Evolutionary conservation across 2,113 vertebrate genomes (phyloP), one percentile per base, ranked within the genome.

Genomic region (Oostethus manadensis): DNA sequence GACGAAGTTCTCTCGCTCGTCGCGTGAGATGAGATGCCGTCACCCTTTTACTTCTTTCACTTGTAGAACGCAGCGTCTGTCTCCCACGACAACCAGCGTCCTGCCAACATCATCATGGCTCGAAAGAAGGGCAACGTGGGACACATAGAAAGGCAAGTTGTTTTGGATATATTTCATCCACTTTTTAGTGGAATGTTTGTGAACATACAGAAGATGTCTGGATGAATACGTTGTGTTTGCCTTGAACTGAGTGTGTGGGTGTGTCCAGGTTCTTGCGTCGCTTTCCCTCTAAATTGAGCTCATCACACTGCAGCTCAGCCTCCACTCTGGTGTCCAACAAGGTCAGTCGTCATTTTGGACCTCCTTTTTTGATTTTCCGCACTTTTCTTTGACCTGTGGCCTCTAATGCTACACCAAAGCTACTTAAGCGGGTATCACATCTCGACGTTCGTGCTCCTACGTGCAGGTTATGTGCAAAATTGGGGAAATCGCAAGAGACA

Each of bases 111-210:
- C 14, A 40, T 69, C n/a, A 56, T 73, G 58, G 77, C 48, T 13
- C 92, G 87, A 75, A 93, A 67, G 71, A 93, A 77, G 29, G 69
- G 50, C 10, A 43, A n/a, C 15, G 33, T 33, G 8, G 93, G 91
- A 73, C 86, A 89, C 66, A 98, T 97, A 64, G 89, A 94, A 42
- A 95, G 84, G 94, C 96, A 77, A 85, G 90, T 68, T 0, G 10
- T 48, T 48, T 47, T 47, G 18, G 18, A 20, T 20, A 18, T 10
- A 47, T 10, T 18, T 47, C 6, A 18, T 47, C n/a, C 5, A 10
- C 16, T 48, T 29, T 42, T 10, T 42, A 14, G 13, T 42, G 38
- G 38, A 42, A 42, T 14, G 38, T 14, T 42, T 42, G 10, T 14
- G 38, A 14, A 42, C 38, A 14, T 42, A 3, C 38, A 14, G 38